Evolutionary conservation across 2,113 vertebrate species (phyloP).

Genomic region (Oriolus oriolus): DNA sequence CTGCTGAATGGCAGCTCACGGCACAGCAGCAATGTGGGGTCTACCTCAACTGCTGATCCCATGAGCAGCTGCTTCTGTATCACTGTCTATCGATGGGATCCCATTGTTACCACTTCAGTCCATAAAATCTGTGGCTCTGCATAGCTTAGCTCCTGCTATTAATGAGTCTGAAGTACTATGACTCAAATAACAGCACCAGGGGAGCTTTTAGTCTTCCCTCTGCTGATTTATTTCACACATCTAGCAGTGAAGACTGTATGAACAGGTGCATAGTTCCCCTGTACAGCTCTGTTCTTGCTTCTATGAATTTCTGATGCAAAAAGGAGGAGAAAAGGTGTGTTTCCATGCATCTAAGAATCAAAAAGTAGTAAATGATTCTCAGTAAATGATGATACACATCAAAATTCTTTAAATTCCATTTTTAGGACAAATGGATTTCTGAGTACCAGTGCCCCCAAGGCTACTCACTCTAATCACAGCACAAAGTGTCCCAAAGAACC

Average conservation of each 20-base stretch:
- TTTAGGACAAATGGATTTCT: background rate
- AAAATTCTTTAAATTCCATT: background rate
- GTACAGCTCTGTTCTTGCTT: background rate
- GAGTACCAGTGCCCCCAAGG: background rate
- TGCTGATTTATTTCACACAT: background rate
- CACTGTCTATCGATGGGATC: background rate
- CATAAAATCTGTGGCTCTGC: background rate
- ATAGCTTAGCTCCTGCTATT: background rate
- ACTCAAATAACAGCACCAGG: background rate
- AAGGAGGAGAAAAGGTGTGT: background rate
- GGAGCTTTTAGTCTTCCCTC: background rate
- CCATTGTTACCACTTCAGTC: background rate
- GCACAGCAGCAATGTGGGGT: background rate
- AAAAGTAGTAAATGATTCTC: background rate
- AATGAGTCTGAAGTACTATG: background rate
- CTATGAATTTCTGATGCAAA: background rate
- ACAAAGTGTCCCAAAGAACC: background rate
- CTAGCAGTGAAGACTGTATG: background rate
- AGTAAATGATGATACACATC: background rate
- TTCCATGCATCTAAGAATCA: background rate
- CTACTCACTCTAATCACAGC: background rate
- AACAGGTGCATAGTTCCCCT: background rate
- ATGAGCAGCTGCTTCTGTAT: background rate
- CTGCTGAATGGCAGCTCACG: background rate
- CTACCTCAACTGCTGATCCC: background rate